Evolutionary conservation across 2,888 invertebrate species (phyloP).

Genomic region (Pristionchus entomophagus): DNA sequence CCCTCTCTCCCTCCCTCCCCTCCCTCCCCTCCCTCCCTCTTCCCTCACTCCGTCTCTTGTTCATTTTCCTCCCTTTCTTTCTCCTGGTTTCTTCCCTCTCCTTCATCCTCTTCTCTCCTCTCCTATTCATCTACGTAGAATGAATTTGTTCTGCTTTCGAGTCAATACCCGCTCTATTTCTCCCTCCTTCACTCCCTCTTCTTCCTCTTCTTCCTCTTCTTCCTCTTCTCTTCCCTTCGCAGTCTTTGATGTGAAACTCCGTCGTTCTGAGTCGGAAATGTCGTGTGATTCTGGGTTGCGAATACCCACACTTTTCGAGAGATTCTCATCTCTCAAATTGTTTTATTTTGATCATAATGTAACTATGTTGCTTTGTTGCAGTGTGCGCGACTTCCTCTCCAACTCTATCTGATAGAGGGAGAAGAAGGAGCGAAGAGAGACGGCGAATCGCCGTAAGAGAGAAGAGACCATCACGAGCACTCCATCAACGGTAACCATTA

Average conservation of each 20-base stretch:
- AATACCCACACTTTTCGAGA: not conserved
- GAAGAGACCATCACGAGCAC: not conserved
- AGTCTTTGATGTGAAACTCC: slow-evolving; percentile 22
- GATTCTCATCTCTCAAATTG: not conserved
- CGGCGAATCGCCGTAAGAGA: slow-evolving; percentile 6
- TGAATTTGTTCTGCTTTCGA: slow-evolving; percentile 43
- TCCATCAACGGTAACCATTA: not conserved
- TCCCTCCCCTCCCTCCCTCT: slow-evolving; percentile 50
- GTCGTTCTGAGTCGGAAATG: slow-evolving; percentile 14
- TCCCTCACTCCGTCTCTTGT: slow-evolving; percentile 51
- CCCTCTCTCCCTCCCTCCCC: slow-evolving; percentile 33
- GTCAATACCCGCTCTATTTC: slow-evolving; percentile 35
- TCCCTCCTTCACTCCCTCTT: slow-evolving; percentile 20
- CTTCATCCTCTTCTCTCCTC: not conserved
- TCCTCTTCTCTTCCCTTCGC: not conserved
- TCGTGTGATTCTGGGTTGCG: slow-evolving; percentile 16
- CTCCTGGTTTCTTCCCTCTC: not conserved
- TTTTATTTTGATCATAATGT: not conserved
- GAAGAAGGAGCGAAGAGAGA: slow-evolving; percentile 30
- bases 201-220: not conserved
- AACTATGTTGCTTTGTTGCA: not conserved
- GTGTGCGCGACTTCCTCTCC: slow-evolving; percentile 19
- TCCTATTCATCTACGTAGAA: slow-evolving; percentile 42
- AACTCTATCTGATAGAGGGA: slow-evolving; percentile 42
- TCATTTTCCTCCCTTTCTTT: slow-evolving; percentile 48